Percentiles rank a stretch among this genome's conserved stretches.
phyloP scores from a whole-genome alignment of 2,113 vertebrate species.

The Gymnarchus niloticus region DNA sequence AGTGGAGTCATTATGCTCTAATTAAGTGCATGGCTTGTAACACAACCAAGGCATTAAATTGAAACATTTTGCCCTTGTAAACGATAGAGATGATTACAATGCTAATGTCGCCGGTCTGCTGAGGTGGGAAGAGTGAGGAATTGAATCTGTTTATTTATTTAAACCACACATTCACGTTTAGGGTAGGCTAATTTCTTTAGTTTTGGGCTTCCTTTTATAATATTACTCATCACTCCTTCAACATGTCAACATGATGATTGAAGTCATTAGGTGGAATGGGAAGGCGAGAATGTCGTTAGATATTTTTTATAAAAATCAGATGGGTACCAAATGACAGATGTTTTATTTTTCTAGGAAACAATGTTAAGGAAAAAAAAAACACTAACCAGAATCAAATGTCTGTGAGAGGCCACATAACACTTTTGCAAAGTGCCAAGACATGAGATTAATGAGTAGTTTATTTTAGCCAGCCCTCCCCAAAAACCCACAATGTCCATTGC shows the following conservation, averaged over 20 bases:
- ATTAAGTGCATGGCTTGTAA: conserved; percentile 89
- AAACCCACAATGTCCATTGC: background rate
- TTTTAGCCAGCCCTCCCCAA: conserved; percentile 9
- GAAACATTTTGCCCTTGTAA: conserved; percentile 89
- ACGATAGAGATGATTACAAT: conserved; percentile 81
- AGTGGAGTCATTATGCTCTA: conserved; percentile 82
- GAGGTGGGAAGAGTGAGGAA: conserved; percentile 11
- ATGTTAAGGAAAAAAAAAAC: background rate
- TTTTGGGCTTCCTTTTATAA: background rate
- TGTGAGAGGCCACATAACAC: background rate
- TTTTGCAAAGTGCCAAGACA: background rate
- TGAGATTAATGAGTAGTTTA: background rate
- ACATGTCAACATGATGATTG: background rate
- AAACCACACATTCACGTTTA: conserved; percentile 4
- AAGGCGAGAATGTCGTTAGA: background rate
- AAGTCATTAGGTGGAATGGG: background rate
- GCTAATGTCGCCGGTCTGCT: conserved; percentile 58
- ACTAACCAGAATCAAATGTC: background rate
- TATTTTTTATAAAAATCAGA: background rate
- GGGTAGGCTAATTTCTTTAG: background rate
- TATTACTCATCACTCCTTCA: background rate
- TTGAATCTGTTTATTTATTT: conserved; percentile 20
- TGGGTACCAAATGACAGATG: background rate
- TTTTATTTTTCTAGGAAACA: background rate
- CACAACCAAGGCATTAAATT: conserved; percentile 87